Base-by-base conservation (phyloP, 92 coral and sea anemone genomes). In the Bergia puertoricense region DNA sequence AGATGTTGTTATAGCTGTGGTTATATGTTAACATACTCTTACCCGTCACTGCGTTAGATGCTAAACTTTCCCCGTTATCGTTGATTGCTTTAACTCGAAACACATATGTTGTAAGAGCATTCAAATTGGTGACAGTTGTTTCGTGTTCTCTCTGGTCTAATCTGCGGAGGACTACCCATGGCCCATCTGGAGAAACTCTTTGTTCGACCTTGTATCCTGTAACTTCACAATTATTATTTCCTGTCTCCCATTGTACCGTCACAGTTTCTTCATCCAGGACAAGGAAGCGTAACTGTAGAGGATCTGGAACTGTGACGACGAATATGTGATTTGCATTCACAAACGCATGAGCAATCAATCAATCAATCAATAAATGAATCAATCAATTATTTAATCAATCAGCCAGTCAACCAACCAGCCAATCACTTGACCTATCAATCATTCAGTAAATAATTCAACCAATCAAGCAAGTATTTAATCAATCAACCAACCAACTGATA, bases 11-110 rank as follows among this genome's bases (percentile, higher is more conserved):
- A 13, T 13, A 18, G 18, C 14, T 54, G 1, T 54, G 16, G 39
- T 2, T 23, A 2, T 30, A 14, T 71, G 40, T 9, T 9, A 2
- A 6, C 5, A 10, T 5, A 8, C 9, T 1, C 76, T 71, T 0
- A 71, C 42, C 76, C 0, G 1, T 71, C 8, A 9, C 15, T 71
- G 37, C 16, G 41, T 71, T 36, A 71, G 85, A 81, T 57, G 85
- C 50, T 81, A 1, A 59, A 15, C 85, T 81, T 81, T 54, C 72
- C 22, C 85, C 85, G 30, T 81, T 59, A 23, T 42, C 66, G 73
- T 81, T 62, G 48, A 37, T 18, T 54, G 85, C 73, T 56, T 40
- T 81, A 7, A 81, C 73, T 37, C 85, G 85, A 62, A 81, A 81
- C 4, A 8, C 16, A 30, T 81, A 81, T 18, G 85, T 81, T 23